Percentiles rank a stretch among this genome's conserved stretches.
phyloP scores from a whole-genome alignment of 2,888 invertebrate genomes.

The Lasioglossum oenotherae region DNA sequence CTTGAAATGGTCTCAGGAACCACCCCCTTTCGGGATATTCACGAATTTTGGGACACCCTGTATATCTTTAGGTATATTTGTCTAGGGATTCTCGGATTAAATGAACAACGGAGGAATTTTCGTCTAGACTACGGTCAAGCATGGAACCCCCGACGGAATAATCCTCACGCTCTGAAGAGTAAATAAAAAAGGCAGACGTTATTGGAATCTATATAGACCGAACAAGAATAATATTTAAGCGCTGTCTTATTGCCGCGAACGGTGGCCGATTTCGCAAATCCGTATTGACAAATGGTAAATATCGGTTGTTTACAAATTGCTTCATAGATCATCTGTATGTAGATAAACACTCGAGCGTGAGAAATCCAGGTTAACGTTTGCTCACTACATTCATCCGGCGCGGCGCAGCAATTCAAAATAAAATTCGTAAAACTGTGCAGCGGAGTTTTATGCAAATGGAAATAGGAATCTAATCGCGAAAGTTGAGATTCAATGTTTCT shows the following conservation, averaged over 20 bases:
- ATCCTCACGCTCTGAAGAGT: not conserved
- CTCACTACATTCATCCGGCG: not conserved
- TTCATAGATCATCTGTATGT: not conserved
- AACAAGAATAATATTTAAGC: constrained; percentile 1
- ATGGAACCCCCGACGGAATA: not conserved
- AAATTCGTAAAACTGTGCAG: not conserved
- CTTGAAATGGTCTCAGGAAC: too few species aligned
- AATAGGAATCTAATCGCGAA: not conserved
- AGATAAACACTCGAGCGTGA: not conserved
- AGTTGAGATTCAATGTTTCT: too few species aligned
- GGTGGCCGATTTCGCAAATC: not conserved
- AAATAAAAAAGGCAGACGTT: not conserved
- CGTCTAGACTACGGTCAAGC: too few species aligned
- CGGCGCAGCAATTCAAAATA: not conserved
- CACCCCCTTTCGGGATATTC: too few species aligned
- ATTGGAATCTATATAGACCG: not conserved
- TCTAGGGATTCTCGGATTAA: not conserved
- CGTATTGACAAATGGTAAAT: not conserved
- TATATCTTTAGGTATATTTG: not conserved
- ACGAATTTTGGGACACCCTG: too few species aligned
- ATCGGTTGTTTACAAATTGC: constrained; percentile 1
- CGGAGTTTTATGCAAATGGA: not conserved
- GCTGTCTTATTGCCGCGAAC: not conserved
- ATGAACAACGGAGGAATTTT: not conserved
- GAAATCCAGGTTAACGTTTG: not conserved